Conservation (phyloP, 2,797 vertebrate species). For the Dendrocincla tyrannina region DNA sequence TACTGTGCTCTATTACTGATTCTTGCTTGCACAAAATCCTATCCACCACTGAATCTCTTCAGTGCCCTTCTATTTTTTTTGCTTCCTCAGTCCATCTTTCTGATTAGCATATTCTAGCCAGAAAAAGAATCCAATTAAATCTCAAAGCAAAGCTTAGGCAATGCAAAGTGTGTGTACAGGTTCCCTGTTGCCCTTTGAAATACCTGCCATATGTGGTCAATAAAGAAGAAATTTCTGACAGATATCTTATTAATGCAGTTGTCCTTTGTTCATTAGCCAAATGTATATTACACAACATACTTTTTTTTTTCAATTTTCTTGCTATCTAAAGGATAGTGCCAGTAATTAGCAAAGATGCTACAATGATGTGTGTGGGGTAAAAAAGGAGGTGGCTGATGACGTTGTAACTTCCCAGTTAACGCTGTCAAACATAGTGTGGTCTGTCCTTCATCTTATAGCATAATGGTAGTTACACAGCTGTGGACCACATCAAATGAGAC, state of each 20-base stretch:
- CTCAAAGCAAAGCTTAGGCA: background rate
- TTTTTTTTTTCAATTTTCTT: background rate
- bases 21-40: background rate
- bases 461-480: background rate
- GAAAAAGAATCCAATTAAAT: background rate
- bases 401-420: background rate
- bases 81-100: background rate
- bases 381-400: background rate
- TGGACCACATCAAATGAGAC: background rate
- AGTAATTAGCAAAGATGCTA: background rate
- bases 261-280: background rate
- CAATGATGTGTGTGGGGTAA: background rate
- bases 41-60: background rate
- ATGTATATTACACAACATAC: background rate
- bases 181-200: background rate
- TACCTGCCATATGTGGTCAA: background rate
- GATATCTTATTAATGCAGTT: background rate
- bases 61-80: background rate
- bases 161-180: background rate
- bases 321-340: background rate
- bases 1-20: background rate
- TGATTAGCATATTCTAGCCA: background rate
- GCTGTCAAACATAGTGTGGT: background rate
- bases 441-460: fast-evolving
- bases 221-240: background rate